phyloP scores from a whole-genome alignment of 2,888 invertebrate species.

The Latrodectus elegans region DNA sequence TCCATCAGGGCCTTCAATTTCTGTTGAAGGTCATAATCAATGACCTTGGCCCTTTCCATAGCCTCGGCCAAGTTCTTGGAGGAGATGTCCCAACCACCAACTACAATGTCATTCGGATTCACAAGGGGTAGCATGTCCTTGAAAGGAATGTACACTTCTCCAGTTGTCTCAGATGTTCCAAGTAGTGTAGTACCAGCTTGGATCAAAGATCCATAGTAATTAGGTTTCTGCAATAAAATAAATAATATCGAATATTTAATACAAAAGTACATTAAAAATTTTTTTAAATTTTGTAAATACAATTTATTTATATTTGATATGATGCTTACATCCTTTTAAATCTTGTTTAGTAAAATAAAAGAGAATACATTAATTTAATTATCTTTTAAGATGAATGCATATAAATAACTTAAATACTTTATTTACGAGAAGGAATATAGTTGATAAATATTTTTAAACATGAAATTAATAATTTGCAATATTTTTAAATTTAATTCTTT shows the following conservation, averaged over 20 bases:
- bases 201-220: slow-evolving; percentile 94
- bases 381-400: too few species aligned
- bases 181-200: slow-evolving; percentile 91
- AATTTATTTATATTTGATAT: too few species aligned
- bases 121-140: slow-evolving; percentile 89
- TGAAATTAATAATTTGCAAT: too few species aligned
- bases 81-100: slow-evolving; percentile 85
- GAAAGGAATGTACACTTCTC: slow-evolving; percentile 87
- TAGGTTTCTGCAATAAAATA: slow-evolving; percentile 80
- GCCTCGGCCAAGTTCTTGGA: slow-evolving; percentile 87
- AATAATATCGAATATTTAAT: not conserved
- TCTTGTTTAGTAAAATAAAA: too few species aligned
- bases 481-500: too few species aligned
- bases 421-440: too few species aligned
- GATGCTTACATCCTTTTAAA: too few species aligned
- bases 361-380: too few species aligned
- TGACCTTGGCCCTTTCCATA: slow-evolving; percentile 89
- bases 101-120: slow-evolving; percentile 87
- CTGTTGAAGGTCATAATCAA: slow-evolving; percentile 87
- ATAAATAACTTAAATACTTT: too few species aligned
- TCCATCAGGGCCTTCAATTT: slow-evolving; percentile 84
- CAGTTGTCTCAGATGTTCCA: slow-evolving; percentile 78
- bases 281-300: too few species aligned
- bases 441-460: too few species aligned
- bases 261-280: too few species aligned